Conservation (phyloP, 2,113 vertebrate genomes). For the Alouatta palliata region DNA sequence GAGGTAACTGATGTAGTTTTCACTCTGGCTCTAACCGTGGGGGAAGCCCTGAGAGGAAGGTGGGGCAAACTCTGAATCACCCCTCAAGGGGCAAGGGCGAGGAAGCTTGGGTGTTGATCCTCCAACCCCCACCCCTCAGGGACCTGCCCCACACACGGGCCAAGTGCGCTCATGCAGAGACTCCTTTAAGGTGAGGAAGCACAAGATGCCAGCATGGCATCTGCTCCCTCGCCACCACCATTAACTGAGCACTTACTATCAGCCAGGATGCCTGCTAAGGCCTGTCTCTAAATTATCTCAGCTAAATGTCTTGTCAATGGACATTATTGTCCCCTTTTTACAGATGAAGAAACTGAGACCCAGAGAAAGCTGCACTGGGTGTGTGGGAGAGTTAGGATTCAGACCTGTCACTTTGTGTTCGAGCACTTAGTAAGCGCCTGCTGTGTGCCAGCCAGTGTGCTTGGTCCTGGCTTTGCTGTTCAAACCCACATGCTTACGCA, state of each 20-base stretch:
- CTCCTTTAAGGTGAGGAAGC: not conserved
- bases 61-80: accelerated
- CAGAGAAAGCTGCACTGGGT: not conserved
- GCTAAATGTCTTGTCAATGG: not conserved
- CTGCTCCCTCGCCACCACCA: accelerated
- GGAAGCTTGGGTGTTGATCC: not conserved
- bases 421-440: accelerated
- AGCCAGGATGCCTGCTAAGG: not conserved
- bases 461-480: not conserved
- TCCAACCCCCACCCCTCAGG: not conserved
- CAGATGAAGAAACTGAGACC: not conserved
- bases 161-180: accelerated
- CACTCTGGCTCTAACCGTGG: accelerated
- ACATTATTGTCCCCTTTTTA: not conserved
- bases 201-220: accelerated
- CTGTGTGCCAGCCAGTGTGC: accelerated
- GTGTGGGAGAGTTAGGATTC: not conserved
- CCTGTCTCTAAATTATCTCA: not conserved
- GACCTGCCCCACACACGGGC: not conserved
- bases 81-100: accelerated
- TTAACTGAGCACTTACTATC: not conserved
- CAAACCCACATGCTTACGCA: accelerated
- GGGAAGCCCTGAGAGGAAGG: not conserved
- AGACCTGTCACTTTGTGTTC: not conserved
- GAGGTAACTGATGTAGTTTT: not conserved